Evolutionary conservation across 1,140 invertebrate genomes (phyloP).

Genomic region (Papilio aristodemus): DNA sequence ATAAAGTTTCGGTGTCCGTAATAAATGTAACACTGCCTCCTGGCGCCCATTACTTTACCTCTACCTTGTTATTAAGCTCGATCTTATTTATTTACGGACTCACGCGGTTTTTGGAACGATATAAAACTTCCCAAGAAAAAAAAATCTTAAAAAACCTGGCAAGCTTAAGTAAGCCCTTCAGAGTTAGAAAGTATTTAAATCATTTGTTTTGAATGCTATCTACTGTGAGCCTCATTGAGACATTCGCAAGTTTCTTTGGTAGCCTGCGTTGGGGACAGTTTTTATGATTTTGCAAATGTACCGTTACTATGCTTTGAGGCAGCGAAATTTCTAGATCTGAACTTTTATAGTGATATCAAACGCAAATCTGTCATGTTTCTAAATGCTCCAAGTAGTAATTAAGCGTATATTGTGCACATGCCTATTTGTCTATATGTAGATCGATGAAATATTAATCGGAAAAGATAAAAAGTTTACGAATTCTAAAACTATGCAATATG

Average conservation of each 20-base stretch:
- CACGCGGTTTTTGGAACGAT: constrained; percentile 31
- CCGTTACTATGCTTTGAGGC: no score
- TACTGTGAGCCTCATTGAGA: background rate
- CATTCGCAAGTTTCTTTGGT: background rate
- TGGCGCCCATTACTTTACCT: constrained; percentile 73
- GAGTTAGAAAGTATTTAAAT: background rate
- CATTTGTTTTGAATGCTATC: background rate
- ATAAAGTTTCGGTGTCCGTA: constrained; percentile 60
- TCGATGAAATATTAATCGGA: no score
- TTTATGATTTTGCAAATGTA: background rate
- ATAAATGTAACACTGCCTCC: constrained; percentile 73
- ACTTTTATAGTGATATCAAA: no score
- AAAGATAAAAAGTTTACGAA: no score
- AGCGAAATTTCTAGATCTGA: no score
- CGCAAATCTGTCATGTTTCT: no score
- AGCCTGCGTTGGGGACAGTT: no score
- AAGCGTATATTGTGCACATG: no score
- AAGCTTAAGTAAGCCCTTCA: background rate
- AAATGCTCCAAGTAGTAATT: no score
- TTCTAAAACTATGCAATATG: no score
- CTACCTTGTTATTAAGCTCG: constrained; percentile 76
- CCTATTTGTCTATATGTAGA: no score
- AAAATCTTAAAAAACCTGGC: background rate
- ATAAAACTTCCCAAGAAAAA: background rate
- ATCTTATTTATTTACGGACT: constrained; percentile 74